Conservation (phyloP, 2,797 vertebrate genomes). For the Eutrigla gurnardus region DNA sequence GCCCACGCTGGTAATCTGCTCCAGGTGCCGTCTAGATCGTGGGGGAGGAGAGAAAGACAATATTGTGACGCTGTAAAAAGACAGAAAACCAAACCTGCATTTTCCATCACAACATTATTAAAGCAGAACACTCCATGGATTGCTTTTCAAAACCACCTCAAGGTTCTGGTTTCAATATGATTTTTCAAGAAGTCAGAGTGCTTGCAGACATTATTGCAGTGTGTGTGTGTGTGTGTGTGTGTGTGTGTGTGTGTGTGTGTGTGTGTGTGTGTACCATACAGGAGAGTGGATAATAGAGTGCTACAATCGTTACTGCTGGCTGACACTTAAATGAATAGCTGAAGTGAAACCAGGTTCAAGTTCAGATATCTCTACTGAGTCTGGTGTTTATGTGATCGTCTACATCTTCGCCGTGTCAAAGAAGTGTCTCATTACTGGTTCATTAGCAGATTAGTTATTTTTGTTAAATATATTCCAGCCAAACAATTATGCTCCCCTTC, state of each 20-base stretch:
- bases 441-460: not conserved
- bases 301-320: not conserved
- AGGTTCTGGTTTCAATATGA: not conserved
- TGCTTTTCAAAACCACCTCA: not conserved
- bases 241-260: not conserved
- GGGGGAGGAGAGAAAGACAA: slow-evolving; percentile 16
- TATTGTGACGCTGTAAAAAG: not conserved
- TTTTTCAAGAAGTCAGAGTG: not conserved
- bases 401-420: not conserved
- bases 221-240: not conserved
- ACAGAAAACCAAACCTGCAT: slow-evolving; percentile 2
- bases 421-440: not conserved
- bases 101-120: not conserved
- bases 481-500: not conserved
- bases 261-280: not conserved
- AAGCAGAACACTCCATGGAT: not conserved
- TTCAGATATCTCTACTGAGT: not conserved
- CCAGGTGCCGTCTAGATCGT: slow-evolving; percentile 88
- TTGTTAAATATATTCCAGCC: not conserved
- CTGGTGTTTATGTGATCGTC: not conserved
- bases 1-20: slow-evolving; percentile 92
- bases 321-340: not conserved
- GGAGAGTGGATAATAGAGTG: not conserved
- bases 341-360: slow-evolving; percentile 18
- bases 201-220: not conserved